Evolutionary conservation across 2,888 invertebrate species (phyloP), one percentile per base, ranked within the genome.

Genomic region (Tetramorium bicarinatum): DNA sequence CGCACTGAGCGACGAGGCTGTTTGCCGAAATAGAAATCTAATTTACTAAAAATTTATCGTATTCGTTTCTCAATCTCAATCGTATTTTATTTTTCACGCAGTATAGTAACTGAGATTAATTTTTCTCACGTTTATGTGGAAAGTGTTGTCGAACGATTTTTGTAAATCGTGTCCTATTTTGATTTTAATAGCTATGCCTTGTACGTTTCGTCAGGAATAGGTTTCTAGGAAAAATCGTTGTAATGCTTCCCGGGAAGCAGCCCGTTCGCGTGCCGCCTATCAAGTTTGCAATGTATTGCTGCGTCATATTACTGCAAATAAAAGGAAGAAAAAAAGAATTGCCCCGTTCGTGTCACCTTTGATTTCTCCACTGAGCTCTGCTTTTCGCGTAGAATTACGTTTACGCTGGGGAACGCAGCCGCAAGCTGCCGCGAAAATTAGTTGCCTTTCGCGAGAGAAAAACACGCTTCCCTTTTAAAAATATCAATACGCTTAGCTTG

Each of bases 201-300:
- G 54, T 34, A 25, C 18, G n/a, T 4, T 8, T 8, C 7, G 52
- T 54, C 54, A 13, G 38, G 25, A 61, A 69, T 54, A 38, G 8
- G 9, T 41, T 71, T 80, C 47, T 38, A 18, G 47, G 79, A 72
- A 80, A 80, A 80, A 72, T 61, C 49, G 38, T 79, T 56, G 56
- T n/a, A 47, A 56, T 66, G 54, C 56, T 79, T 71, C 34, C n/a
- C 18, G 79, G 7, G n/a, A 79, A 59, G 47, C 44, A 47, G 0
- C 21, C 21, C 71, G 38, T 52, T 76, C 38, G 76, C 76, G 47
- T 80, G 79, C 18, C 29, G 15, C 34, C 47, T 59, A 72, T 38
- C 59, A 72, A 49, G 25, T 80, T 80, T 38, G 38, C 34, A 61
- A 59, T 13, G 34, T 59, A 79, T 71, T 49, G 41, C 72, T 38